These are phyloP conservation scores for Pteromalus puparum DNA, from an alignment of 1,140 invertebrate genomes.

Conservation along the genomic window DNA sequence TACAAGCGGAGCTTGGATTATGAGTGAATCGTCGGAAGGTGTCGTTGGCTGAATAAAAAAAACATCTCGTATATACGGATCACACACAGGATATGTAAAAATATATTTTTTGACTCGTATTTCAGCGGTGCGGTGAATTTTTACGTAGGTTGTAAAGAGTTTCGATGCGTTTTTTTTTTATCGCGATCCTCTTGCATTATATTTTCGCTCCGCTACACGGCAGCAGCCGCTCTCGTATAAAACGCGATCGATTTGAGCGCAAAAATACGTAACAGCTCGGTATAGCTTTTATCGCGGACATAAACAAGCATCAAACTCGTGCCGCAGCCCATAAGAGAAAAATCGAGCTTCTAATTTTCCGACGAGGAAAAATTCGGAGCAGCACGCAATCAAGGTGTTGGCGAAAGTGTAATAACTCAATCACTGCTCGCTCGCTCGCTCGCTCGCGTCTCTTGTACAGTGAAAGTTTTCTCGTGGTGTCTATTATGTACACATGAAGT, in stretches of 20 bases:
- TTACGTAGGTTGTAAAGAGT: too few relatives aligned
- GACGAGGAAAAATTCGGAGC: background rate
- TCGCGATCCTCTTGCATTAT: background rate
- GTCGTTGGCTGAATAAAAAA: background rate
- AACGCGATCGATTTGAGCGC: background rate
- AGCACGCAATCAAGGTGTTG: constrained; percentile 37
- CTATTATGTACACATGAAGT: background rate
- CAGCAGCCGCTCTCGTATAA: background rate
- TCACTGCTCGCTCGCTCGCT: background rate
- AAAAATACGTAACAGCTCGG: background rate
- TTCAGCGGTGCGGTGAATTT: too few relatives aligned
- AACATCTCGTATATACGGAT: background rate
- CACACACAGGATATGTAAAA: background rate
- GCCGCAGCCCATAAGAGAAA: background rate
- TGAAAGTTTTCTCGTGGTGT: constrained; percentile 6
- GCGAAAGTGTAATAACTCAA: constrained; percentile 47
- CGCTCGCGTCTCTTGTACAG: background rate
- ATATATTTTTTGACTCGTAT: background rate
- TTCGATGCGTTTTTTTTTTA: background rate
- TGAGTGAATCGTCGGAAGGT: background rate
- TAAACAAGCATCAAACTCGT: background rate
- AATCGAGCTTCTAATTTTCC: constrained; percentile 6
- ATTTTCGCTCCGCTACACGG: too few relatives aligned
- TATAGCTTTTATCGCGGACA: background rate
- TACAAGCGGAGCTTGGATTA: background rate